phyloP scores from a whole-genome alignment of 2,888 invertebrate genomes.

The Tenodera sinensis region DNA sequence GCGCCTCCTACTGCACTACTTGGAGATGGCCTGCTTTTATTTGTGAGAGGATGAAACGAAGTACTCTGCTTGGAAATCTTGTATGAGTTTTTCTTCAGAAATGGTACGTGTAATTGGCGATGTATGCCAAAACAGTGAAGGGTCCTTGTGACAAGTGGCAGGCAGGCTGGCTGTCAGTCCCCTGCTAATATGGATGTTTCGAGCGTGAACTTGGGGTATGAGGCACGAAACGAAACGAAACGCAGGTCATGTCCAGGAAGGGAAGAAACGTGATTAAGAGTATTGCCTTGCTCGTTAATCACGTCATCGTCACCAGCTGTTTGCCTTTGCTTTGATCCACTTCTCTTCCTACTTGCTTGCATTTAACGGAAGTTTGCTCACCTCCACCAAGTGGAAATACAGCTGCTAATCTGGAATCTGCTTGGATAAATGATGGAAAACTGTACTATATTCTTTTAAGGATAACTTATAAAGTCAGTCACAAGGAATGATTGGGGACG shows the following conservation, averaged over 20 bases:
- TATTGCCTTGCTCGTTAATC: conserved; percentile 7
- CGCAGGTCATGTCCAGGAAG: not conserved
- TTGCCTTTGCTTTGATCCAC: conserved; percentile 1
- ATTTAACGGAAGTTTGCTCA: not conserved
- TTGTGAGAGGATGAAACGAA: not conserved
- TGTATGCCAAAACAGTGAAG: not conserved
- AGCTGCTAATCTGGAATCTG: too few relatives aligned
- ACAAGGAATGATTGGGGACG: too few relatives aligned
- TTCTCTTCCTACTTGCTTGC: not conserved
- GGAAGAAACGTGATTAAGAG: not conserved
- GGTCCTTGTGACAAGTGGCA: not conserved
- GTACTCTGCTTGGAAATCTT: not conserved
- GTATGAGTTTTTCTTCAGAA: not conserved
- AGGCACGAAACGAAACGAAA: not conserved
- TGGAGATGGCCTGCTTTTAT: not conserved
- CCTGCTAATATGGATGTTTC: not conserved
- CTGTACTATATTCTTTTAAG: too few relatives aligned
- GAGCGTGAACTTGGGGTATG: not conserved
- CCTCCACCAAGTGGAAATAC: not conserved
- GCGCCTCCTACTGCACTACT: too few relatives aligned
- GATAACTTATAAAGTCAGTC: too few relatives aligned
- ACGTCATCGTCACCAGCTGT: conserved; percentile 13
- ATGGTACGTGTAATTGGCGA: not conserved
- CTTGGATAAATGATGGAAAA: too few relatives aligned
- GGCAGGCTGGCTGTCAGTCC: not conserved